Conservation (phyloP, 1,140 invertebrate species). For the Oryctes rhinoceros region DNA sequence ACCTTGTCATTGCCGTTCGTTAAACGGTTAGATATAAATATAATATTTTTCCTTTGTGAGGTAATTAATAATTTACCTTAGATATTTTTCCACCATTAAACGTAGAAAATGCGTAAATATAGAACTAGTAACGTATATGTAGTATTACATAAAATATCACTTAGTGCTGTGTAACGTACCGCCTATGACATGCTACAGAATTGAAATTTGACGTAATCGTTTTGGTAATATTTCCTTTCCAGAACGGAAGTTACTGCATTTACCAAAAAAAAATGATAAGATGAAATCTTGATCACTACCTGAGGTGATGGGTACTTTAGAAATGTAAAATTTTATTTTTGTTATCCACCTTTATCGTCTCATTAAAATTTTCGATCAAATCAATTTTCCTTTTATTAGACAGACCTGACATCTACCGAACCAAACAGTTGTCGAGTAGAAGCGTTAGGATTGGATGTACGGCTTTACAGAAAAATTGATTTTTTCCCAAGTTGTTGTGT, state of each 20-base stretch:
- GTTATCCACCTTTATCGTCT: not conserved
- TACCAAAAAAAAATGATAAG: slow-evolving; percentile 23
- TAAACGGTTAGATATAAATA: not conserved
- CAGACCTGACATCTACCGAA: slow-evolving; percentile 49
- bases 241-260: slow-evolving; percentile 36
- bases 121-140: not conserved
- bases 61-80: not conserved
- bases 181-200: slow-evolving; percentile 39
- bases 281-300: not conserved
- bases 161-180: slow-evolving; percentile 28
- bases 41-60: not conserved
- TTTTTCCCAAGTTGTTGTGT: slow-evolving; percentile 43
- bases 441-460: slow-evolving; percentile 50
- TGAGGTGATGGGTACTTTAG: not conserved
- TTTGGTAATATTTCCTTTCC: slow-evolving; percentile 42
- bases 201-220: slow-evolving; percentile 39
- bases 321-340: slow-evolving; percentile 12
- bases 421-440: slow-evolving; percentile 36
- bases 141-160: not conserved
- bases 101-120: not conserved
- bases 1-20: slow-evolving; percentile 38
- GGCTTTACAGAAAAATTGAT: slow-evolving; percentile 49
- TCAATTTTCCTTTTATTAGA: not conserved
- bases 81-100: not conserved
- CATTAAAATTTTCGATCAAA: not conserved